These are phyloP conservation scores for Parauchenoglanis punctatus DNA, from an alignment of 2,797 vertebrate species.

Conservation along the genomic window DNA sequence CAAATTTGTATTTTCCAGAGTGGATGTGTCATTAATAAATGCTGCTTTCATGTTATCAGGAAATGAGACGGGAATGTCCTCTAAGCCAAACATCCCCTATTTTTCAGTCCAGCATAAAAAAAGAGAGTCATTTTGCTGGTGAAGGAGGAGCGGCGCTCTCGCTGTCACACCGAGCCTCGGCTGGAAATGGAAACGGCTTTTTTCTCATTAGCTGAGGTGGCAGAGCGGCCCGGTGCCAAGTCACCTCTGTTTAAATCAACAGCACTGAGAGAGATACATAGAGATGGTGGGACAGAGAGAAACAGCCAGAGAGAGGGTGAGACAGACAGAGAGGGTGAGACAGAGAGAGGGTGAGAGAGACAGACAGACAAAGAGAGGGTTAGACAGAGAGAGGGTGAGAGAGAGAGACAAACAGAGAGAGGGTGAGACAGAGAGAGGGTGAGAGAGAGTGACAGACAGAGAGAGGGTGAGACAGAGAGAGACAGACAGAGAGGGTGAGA, in stretches of 20 bases:
- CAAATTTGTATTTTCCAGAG: not conserved
- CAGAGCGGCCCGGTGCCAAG: constrained; percentile 49
- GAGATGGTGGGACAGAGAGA: constrained; percentile 18
- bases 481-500: too few relatives aligned
- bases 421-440: too few relatives aligned
- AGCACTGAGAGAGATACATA: constrained; percentile 36
- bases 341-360: not conserved
- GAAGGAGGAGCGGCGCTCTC: constrained; percentile 23
- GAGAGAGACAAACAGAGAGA: too few relatives aligned
- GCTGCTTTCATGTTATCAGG: constrained; percentile 39
- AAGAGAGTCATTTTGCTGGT: constrained; percentile 10
- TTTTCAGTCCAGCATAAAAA: constrained; percentile 12
- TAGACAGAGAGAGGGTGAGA: too few relatives aligned
- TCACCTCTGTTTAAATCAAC: constrained; percentile 66
- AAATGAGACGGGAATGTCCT: constrained; percentile 23
- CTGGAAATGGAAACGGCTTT: constrained; percentile 55
- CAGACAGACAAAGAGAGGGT: too few relatives aligned
- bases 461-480: too few relatives aligned
- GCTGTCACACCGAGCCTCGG: constrained; percentile 55
- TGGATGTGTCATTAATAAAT: constrained; percentile 44
- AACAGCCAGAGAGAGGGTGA: not conserved
- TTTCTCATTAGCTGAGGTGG: constrained; percentile 59
- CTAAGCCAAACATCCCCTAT: constrained; percentile 19
- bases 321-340: too few relatives aligned
- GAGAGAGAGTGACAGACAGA: too few relatives aligned